phyloP scores from a whole-genome alignment of 2,797 vertebrate species.

The Molossus molossus region DNA sequence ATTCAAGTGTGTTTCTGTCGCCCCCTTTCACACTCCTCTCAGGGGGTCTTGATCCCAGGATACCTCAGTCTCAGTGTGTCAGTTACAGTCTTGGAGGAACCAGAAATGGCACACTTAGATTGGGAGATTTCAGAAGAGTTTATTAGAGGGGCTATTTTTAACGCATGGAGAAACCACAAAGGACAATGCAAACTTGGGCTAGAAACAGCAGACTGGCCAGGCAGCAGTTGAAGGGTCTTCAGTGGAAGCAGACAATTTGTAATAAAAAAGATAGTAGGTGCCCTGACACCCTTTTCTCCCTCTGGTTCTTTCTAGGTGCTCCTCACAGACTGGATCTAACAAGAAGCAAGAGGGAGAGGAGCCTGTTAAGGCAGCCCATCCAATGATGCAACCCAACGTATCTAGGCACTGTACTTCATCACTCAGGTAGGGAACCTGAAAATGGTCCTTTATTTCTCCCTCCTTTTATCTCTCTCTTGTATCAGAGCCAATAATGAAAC shows the following conservation, averaged over 20 bases:
- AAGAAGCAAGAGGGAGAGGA: not conserved
- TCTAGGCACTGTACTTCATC: not conserved
- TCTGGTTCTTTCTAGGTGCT: not conserved
- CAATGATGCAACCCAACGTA: not conserved
- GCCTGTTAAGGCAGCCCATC: not conserved
- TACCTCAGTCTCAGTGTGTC: not conserved
- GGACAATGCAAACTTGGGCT: not conserved
- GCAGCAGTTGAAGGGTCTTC: not conserved
- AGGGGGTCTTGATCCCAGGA: not conserved
- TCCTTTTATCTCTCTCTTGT: not conserved
- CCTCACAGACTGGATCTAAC: not conserved
- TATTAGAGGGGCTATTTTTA: not conserved
- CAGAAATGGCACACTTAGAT: not conserved
- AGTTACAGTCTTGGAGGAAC: not conserved
- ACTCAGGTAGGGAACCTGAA: not conserved
- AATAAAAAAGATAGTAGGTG: not conserved
- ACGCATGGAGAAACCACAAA: not conserved
- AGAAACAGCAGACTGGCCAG: not conserved
- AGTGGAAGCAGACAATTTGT: not conserved
- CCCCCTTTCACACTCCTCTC: fast-evolving
- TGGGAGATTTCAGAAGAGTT: not conserved
- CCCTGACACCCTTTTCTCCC: not conserved
- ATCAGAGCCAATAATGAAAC: not conserved
- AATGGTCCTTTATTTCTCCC: not conserved
- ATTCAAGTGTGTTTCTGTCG: not conserved